These are phyloP conservation scores for Andrena haemorrhoa DNA, from an alignment of 2,888 invertebrate species.

Conservation along the genomic window DNA sequence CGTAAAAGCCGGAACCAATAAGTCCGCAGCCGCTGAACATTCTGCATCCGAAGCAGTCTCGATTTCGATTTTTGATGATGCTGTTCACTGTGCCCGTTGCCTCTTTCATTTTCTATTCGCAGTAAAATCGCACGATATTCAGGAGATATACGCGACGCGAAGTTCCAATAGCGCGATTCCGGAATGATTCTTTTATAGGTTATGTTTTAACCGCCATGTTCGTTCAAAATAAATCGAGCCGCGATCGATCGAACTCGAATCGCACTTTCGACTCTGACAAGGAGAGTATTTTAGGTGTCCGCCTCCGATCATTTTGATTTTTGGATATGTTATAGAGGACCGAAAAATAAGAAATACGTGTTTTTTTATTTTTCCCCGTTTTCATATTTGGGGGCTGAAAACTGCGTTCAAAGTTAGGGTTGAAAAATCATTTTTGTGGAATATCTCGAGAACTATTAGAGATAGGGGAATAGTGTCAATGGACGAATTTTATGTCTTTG, in stretches of 20 bases:
- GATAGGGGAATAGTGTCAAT: no score
- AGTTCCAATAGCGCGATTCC: neutral
- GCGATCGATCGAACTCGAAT: neutral
- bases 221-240: slow-evolving; percentile 16
- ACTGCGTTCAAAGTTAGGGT: no score
- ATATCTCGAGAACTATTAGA: no score
- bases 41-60: slow-evolving; percentile 88
- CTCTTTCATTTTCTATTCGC: slow-evolving; percentile 31
- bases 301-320: no score
- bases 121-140: neutral
- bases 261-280: no score
- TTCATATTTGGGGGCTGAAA: no score
- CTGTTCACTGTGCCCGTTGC: slow-evolving; percentile 70
- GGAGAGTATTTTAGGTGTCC: no score
- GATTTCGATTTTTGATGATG: slow-evolving; percentile 84
- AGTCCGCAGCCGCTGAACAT: slow-evolving; percentile 87
- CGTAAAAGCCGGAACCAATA: slow-evolving; percentile 88
- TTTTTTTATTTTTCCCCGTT: no score
- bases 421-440: no score
- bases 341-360: no score
- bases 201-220: slow-evolving; percentile 35
- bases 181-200: slow-evolving; percentile 13
- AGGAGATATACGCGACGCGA: neutral
- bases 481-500: no score
- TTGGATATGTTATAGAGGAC: no score